phyloP scores from a whole-genome alignment of 2,113 vertebrate species.

The Argyrosomus japonicus region DNA sequence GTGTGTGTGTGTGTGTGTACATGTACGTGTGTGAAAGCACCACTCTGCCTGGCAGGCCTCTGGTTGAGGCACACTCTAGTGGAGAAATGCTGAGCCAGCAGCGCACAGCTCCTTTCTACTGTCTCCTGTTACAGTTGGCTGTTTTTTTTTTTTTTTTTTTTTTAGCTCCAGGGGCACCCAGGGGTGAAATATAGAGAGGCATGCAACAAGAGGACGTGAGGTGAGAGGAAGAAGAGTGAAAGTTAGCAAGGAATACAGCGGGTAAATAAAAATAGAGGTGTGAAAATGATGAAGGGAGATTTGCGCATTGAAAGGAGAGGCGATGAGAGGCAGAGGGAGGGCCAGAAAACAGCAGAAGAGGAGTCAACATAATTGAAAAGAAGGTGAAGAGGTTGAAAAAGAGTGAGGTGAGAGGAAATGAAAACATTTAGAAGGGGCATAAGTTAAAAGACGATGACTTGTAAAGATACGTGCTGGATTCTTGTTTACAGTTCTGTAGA shows the following conservation, averaged over 20 bases:
- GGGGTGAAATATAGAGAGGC: constrained; percentile 75
- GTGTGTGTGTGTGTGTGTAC: constrained; percentile 20
- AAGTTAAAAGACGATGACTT: constrained; percentile 2
- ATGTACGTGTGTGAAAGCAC: constrained; percentile 31
- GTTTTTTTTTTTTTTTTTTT: constrained; percentile 62
- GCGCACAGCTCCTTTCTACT: constrained; percentile 69
- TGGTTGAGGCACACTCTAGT: constrained; percentile 61
- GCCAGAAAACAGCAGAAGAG: constrained; percentile 23
- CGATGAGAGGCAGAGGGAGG: constrained; percentile 18
- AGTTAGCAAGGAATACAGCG: constrained; percentile 14
- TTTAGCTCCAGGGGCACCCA: constrained; percentile 74
- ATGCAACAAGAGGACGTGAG: constrained; percentile 69
- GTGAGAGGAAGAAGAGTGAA: constrained; percentile 39
- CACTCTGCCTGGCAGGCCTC: constrained; percentile 63
- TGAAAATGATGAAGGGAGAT: constrained; percentile 17
- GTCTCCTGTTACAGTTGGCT: constrained; percentile 77
- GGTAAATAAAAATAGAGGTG: constrained; percentile 39
- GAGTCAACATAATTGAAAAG: constrained; percentile 40
- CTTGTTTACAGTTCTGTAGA: background rate
- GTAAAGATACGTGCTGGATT: background rate
- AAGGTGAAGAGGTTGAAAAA: constrained; percentile 6
- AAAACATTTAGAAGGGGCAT: background rate
- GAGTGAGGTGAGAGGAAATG: constrained; percentile 7
- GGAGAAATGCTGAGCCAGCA: constrained; percentile 80
- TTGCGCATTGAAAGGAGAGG: constrained; percentile 30